phyloP scores from a whole-genome alignment of 2,113 vertebrate genomes.

The Naja naja region DNA sequence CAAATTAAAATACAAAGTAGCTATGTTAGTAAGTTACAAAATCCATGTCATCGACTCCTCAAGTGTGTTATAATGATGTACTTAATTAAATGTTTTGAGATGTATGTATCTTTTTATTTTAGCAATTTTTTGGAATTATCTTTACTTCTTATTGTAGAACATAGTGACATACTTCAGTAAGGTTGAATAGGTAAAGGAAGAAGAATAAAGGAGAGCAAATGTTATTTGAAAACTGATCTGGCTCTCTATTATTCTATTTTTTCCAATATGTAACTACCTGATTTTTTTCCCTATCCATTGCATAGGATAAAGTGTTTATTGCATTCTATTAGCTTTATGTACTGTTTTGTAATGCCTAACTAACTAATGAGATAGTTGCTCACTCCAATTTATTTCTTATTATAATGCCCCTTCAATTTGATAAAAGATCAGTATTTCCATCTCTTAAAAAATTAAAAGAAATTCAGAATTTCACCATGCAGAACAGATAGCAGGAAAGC shows the following conservation, averaged over 20 bases:
- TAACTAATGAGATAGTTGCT: conserved; percentile 38
- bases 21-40: no score
- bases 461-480: conserved; percentile 44
- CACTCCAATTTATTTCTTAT: conserved; percentile 55
- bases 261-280: conserved; percentile 46
- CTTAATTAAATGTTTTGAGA: background rate
- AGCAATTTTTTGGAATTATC: background rate
- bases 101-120: background rate
- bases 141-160: background rate
- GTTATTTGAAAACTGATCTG: conserved; percentile 60
- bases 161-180: background rate
- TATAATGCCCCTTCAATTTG: conserved; percentile 40
- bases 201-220: conserved; percentile 25
- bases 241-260: conserved; percentile 46
- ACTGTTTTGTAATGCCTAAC: conserved; percentile 54
- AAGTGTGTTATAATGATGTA: background rate
- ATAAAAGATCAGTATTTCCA: conserved; percentile 38
- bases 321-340: conserved; percentile 60
- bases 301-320: conserved; percentile 59
- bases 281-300: conserved; percentile 58
- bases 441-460: conserved; percentile 52
- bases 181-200: background rate
- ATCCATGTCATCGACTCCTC: no score
- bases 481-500: conserved; percentile 39
- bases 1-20: no score